Percentiles rank a stretch among this genome's conserved stretches.
These are phyloP conservation scores for Naja naja DNA, from an alignment of 2,113 vertebrate genomes.

Conservation along the genomic window DNA sequence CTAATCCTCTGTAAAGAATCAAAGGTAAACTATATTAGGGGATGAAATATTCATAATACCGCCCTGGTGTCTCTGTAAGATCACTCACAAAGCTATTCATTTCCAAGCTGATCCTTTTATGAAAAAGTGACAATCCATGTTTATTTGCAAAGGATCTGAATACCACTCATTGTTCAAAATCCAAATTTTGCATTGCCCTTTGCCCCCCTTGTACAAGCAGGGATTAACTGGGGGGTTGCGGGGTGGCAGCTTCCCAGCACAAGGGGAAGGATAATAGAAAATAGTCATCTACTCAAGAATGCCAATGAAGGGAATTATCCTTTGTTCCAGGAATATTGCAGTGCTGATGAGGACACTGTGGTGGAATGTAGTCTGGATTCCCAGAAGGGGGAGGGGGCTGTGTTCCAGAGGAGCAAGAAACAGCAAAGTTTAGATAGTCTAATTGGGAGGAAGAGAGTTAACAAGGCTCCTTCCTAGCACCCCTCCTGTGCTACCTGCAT, in stretches of 20 bases:
- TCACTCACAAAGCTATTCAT: neutral
- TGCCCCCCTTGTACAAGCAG: neutral
- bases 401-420: too few species aligned
- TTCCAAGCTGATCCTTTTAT: neutral
- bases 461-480: neutral
- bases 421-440: neutral
- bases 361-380: too few species aligned
- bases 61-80: accelerated
- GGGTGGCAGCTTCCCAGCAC: neutral
- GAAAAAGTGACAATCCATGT: neutral
- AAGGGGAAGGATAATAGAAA: neutral
- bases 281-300: neutral
- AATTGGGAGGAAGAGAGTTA: neutral
- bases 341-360: too few species aligned
- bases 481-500: too few species aligned
- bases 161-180: neutral
- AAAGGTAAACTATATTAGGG: accelerated
- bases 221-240: neutral
- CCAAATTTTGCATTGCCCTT: neutral
- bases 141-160: neutral
- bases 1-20: neutral
- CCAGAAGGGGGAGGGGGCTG: too few species aligned
- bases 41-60: neutral
- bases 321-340: too few species aligned
- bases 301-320: too few species aligned